These are phyloP conservation scores for Micromesistius poutassou DNA, from an alignment of 2,797 vertebrate species.

Conservation along the genomic window DNA sequence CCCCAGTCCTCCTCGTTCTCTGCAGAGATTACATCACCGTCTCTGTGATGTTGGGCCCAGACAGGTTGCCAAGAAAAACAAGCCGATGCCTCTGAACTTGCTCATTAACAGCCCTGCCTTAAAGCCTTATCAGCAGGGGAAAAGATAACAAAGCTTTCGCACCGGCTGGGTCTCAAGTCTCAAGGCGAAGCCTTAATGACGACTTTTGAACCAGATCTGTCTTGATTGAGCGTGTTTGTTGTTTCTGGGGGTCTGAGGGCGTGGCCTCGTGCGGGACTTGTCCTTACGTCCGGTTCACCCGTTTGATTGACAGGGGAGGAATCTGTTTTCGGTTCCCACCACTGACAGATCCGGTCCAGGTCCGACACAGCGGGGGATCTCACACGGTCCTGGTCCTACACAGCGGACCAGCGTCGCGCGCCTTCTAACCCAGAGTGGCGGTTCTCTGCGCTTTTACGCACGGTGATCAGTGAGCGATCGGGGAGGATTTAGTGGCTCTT, in stretches of 20 bases:
- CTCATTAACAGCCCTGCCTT: not conserved
- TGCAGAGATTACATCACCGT: not conserved
- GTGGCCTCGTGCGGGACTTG: not conserved
- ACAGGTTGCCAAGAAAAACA: constrained; percentile 31
- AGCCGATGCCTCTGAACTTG: constrained; percentile 5
- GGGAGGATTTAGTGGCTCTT: too few relatives aligned
- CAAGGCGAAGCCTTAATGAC: not conserved
- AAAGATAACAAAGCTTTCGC: not conserved
- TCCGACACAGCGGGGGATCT: too few relatives aligned
- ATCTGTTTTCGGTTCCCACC: not conserved
- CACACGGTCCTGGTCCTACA: not conserved
- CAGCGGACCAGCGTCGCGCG: not conserved
- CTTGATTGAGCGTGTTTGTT: not conserved
- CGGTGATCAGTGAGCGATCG: not conserved
- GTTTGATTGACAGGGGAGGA: not conserved
- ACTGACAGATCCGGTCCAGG: not conserved
- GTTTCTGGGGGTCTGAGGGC: not conserved
- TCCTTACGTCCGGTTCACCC: not conserved
- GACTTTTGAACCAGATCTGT: not conserved
- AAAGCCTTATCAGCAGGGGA: not conserved
- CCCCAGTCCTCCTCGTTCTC: too few relatives aligned
- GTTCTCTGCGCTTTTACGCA: not conserved
- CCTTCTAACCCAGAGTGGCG: not conserved
- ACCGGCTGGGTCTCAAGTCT: not conserved
- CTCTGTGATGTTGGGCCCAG: constrained; percentile 8